phyloP scores from a whole-genome alignment of 2,888 invertebrate genomes.

The Plagiodera versicolora region DNA sequence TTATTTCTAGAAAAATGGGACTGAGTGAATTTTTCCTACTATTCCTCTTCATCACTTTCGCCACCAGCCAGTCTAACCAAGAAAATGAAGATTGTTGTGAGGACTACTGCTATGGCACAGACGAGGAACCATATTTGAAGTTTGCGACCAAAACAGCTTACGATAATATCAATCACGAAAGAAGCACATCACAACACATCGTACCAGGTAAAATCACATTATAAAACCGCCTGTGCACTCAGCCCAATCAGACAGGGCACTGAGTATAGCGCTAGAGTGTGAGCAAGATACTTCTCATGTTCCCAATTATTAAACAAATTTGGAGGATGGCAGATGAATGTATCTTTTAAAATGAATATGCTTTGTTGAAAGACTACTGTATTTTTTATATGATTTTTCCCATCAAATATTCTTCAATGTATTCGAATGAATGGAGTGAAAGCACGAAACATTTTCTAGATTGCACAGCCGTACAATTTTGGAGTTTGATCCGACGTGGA shows the following conservation, averaged over 20 bases:
- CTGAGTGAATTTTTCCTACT: neutral
- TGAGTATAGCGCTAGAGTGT: no score
- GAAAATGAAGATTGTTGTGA: slow-evolving; percentile 54
- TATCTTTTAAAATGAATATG: no score
- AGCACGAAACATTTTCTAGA: slow-evolving; percentile 55
- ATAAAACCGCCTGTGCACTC: neutral
- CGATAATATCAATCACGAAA: slow-evolving; percentile 57
- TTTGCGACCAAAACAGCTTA: slow-evolving; percentile 79
- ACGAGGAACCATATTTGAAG: slow-evolving; percentile 66
- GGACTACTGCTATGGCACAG: slow-evolving; percentile 63
- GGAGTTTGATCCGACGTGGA: slow-evolving; percentile 72
- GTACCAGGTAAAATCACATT: slow-evolving; percentile 63
- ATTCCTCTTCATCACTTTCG: slow-evolving; percentile 7
- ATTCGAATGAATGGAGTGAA: neutral
- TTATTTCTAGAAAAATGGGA: slow-evolving; percentile 20
- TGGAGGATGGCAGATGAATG: no score
- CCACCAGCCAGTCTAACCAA: slow-evolving; percentile 17
- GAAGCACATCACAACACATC: slow-evolving; percentile 59
- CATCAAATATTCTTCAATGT: no score
- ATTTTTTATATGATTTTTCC: no score
- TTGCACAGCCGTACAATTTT: slow-evolving; percentile 72
- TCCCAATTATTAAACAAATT: no score
- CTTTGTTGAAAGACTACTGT: no score
- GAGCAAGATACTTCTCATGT: no score
- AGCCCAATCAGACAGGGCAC: no score